These are phyloP conservation scores for Caenorhabditis imperialis DNA, from an alignment of 2,888 invertebrate genomes.

Conservation along the genomic window DNA sequence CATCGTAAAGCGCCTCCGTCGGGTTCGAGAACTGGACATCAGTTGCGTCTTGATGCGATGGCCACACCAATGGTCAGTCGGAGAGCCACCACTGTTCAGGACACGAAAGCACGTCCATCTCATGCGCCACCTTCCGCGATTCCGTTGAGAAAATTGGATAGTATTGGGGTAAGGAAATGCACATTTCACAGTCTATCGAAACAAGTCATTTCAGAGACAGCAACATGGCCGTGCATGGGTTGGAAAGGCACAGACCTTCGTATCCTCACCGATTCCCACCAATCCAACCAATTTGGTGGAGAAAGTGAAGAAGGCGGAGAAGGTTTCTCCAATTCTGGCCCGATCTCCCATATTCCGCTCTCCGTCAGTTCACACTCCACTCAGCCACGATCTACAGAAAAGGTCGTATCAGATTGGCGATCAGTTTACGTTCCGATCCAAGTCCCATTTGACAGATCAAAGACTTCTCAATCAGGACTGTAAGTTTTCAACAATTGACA, in stretches of 20 bases:
- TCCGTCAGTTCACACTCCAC: constrained; percentile 3
- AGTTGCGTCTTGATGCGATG: constrained; percentile 20
- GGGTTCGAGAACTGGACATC: constrained; percentile 17
- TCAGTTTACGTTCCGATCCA: constrained; percentile 39
- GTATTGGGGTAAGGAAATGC: constrained; percentile 32
- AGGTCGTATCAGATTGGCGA: no score
- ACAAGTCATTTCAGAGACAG: constrained; percentile 17
- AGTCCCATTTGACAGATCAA: constrained; percentile 39
- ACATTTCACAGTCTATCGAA: no score
- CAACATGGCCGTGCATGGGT: constrained; percentile 47
- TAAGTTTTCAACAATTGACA: constrained; percentile 11
- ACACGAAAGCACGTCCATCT: not conserved
- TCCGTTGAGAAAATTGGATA: constrained; percentile 35
- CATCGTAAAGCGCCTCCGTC: not conserved
- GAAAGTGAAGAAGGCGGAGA: constrained; percentile 7
- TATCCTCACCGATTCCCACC: constrained; percentile 21
- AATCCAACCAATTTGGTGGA: no score
- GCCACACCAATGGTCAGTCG: constrained; percentile 34
- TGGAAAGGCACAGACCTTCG: constrained; percentile 26
- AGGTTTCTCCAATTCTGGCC: constrained; percentile 34
- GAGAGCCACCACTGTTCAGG: constrained; percentile 6
- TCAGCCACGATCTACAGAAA: no score
- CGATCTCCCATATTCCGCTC: constrained; percentile 37
- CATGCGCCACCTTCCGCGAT: constrained; percentile 19
- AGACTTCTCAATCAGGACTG: constrained; percentile 24